phyloP scores from a whole-genome alignment of 2,113 vertebrate species.

The Eulemur macaco region DNA sequence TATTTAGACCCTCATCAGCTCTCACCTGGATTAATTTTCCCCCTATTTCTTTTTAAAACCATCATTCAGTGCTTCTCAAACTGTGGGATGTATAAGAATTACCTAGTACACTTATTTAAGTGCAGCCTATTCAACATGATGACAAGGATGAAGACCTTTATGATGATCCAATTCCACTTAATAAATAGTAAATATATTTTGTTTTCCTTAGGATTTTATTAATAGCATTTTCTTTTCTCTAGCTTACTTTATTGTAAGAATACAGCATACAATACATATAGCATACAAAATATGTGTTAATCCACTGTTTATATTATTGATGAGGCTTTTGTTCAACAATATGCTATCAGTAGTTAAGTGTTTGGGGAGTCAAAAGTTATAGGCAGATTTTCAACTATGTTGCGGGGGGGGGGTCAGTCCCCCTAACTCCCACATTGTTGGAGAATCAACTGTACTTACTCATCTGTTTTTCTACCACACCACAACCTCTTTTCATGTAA shows the following conservation, averaged over 20 bases:
- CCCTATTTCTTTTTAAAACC: neutral
- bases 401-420: neutral
- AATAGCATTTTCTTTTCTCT: neutral
- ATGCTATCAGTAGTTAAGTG: neutral
- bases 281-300: neutral
- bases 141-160: neutral
- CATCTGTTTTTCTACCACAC: neutral
- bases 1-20: neutral
- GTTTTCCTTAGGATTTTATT: neutral
- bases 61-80: neutral
- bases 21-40: neutral
- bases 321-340: neutral
- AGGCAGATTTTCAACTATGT: neutral
- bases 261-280: neutral
- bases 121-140: neutral
- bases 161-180: neutral
- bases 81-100: neutral
- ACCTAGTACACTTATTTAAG: neutral
- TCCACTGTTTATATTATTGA: neutral
- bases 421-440: neutral
- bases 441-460: neutral
- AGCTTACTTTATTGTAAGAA: neutral
- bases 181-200: neutral
- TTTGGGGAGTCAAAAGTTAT: neutral
- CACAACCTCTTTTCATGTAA: neutral